Evolutionary conservation across 2,888 invertebrate species (phyloP), one percentile per base, ranked within the genome.

Genomic region (Glyphotaelius pellucidus): DNA sequence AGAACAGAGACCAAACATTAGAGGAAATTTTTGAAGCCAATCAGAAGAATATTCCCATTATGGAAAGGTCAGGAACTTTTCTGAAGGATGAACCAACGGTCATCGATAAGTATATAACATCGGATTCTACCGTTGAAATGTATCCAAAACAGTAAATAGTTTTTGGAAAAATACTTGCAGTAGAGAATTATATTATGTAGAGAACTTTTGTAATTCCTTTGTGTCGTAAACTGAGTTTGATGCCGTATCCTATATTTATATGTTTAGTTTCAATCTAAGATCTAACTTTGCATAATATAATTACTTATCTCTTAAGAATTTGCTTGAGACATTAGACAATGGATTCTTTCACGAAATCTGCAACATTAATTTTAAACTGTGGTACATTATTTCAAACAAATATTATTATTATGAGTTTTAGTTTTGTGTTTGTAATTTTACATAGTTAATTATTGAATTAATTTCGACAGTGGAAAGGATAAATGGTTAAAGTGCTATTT

Each of bases 11-110:
- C 15, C 67, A 30, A 67, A 67, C 87, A 67, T 52, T 67, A 31
- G 87, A 87, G 19, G 87, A 87, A 7, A 87, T 87, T 67, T 87
- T 87, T 52, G 87, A 94, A 94, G 38, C 89, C 15, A 88, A 89
- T 31, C 80, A 81, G 88, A 95, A 95, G 80, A 83, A 42, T 32
- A 90, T 91, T 89, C 93, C 91, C 25, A 38, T 94, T 1, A 96
- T 97, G 95, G 96, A 96, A 93, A 96, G 98, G 85, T 98, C 98
- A 0, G 97, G 97, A 31, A 98, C 98, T 0, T 98, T 98, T 94
- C 95, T 97, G 31, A 98, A 98, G 94, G 98, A 98, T 93, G 97
- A 98, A 94, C 97, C 98, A 0, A 97, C 97, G 32, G 95, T 97
- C 94, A 94, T 97, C 93, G 96, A 96, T 91, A 96, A 92, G 42